Evolutionary conservation across 2,797 vertebrate species (phyloP).

Genomic region (Platalea minor): DNA sequence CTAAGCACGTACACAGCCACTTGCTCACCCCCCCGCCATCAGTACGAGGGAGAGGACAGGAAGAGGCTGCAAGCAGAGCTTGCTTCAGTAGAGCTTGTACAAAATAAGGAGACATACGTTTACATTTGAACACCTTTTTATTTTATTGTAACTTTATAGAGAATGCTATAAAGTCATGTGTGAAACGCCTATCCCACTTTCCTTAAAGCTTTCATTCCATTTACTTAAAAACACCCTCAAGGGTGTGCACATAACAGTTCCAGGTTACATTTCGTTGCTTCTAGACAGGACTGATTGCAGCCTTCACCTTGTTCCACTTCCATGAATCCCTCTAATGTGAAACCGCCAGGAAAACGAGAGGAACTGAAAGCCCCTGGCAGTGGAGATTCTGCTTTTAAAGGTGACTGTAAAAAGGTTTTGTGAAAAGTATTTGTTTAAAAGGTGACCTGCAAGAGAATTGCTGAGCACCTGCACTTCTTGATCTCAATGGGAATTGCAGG

Average conservation of each 20-base stretch:
- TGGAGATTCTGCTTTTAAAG: neutral
- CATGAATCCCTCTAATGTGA: constrained; percentile 16
- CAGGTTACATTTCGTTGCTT: constrained; percentile 13
- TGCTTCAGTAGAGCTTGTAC: neutral
- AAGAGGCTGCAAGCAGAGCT: neutral
- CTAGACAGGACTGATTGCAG: constrained; percentile 9
- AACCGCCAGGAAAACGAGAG: neutral
- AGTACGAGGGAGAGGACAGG: neutral
- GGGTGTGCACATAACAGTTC: neutral
- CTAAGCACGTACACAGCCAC: neutral
- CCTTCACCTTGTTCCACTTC: neutral
- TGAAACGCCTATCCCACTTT: neutral
- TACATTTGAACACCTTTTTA: neutral
- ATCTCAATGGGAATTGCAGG: neutral
- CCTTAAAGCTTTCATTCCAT: neutral
- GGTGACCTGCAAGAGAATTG: neutral
- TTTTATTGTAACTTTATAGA: neutral
- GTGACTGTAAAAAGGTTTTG: neutral
- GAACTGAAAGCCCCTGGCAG: neutral
- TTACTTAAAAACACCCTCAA: neutral
- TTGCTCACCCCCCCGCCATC: neutral
- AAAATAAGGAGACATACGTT: neutral
- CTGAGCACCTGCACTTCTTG: neutral
- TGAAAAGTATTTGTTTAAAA: neutral
- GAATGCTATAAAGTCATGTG: neutral